Evolutionary conservation across 2,888 invertebrate genomes (phyloP).

Genomic region (Sepiola atlantica): DNA sequence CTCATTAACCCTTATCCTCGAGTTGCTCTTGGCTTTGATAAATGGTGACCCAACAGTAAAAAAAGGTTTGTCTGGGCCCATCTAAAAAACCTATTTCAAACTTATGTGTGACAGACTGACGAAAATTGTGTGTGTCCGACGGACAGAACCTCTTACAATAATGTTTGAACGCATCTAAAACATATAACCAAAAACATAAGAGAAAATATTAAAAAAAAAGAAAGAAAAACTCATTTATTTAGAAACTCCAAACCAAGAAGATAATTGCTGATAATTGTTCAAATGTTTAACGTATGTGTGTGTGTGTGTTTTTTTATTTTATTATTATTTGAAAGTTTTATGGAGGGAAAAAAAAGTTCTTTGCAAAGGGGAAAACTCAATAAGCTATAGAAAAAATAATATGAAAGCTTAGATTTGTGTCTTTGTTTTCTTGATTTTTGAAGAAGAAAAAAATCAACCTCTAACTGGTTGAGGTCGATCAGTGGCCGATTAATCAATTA

Average conservation of each 20-base stretch:
- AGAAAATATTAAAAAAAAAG: neutral
- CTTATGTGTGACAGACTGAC: no score
- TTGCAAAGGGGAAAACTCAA: neutral
- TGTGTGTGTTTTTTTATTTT: neutral
- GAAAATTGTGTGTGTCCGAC: no score
- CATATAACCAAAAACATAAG: neutral
- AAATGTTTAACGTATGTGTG: neutral
- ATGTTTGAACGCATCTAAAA: no score
- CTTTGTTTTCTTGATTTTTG: neutral
- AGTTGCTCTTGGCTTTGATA: no score
- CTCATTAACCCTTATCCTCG: no score
- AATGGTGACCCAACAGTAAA: no score
- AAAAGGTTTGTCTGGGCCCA: no score
- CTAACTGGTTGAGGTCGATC: neutral
- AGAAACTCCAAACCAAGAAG: neutral
- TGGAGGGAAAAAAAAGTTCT: neutral
- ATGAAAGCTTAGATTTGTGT: neutral
- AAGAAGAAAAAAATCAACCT: neutral
- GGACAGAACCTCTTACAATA: no score
- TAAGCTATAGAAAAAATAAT: neutral
- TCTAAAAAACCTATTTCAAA: no score
- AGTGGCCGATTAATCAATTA: neutral
- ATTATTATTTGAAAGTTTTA: neutral
- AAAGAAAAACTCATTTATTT: neutral
- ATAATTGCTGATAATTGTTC: neutral